A percentile compares a stretch with the other conserved stretches of the same genome.
phyloP scores from a whole-genome alignment of 1,140 invertebrate species.

The Augochlora pura region DNA sequence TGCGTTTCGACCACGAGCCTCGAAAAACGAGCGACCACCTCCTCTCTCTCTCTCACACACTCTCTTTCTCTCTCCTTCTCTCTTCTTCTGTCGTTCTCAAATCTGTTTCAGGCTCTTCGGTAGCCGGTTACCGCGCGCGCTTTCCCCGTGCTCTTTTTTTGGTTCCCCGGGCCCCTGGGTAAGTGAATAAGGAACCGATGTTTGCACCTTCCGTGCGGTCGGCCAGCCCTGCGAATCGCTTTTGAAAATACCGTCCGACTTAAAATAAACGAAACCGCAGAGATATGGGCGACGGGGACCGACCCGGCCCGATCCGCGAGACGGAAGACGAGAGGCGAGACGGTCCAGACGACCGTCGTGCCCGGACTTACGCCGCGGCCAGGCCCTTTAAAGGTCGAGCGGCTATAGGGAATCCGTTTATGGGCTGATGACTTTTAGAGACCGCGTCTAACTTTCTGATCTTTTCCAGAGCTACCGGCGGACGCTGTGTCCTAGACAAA shows the following conservation, averaged over 20 bases:
- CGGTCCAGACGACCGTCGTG: too few species aligned
- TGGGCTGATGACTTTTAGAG: too few species aligned
- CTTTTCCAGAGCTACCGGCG: too few species aligned
- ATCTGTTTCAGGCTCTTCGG: not conserved
- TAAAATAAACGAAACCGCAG: constrained; percentile 46
- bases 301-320: too few species aligned
- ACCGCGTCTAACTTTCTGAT: too few species aligned
- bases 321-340: too few species aligned
- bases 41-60: constrained; percentile 1
- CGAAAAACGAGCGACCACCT: constrained; percentile 42
- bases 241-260: constrained; percentile 35
- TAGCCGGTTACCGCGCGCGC: not conserved
- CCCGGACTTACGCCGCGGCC: too few species aligned
- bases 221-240: constrained; percentile 7
- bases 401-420: too few species aligned
- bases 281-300: constrained; percentile 7
- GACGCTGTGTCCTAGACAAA: too few species aligned
- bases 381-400: too few species aligned
- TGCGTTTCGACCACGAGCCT: constrained; percentile 39
- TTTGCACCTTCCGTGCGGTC: constrained; percentile 49
- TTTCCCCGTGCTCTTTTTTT: constrained; percentile 26
- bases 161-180: not conserved
- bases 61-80: not conserved
- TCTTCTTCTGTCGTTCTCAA: not conserved
- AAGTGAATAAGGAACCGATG: constrained; percentile 50